Evolutionary conservation across 2,888 invertebrate species (phyloP), one percentile per base, ranked within the genome.

Genomic region (Xylota segnis): DNA sequence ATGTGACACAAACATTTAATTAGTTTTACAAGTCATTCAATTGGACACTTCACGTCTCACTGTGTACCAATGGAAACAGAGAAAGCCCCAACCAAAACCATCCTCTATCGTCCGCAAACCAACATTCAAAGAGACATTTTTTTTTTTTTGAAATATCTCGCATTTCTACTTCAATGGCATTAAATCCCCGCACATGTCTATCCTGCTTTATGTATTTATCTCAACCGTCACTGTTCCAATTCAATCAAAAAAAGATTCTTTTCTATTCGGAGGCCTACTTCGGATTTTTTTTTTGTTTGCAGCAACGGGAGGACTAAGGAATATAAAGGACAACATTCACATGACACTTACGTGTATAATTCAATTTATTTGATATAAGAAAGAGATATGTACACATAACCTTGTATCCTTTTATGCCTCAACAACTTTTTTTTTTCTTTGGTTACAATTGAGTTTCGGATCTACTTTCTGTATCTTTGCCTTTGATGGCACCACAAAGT

Each of bases 1-100:
- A 52, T 27, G 52, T 40, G 66, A 27, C 52, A 66, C 52, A 52
- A 50, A 66, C 40, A 66, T 66, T 66, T 66, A 66, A 66, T 66
- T 66, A 66, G 52, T 27, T 34, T 66, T 66, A 50, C 52, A 50
- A 52, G 52, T 34, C 40, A 40, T 27, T 52, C 52, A 52, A 52
- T 14, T 52, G 66, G 52, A 16, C 66, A 40, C 37, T 66, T 52
- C 14, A 40, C n/a, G 37, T 23, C 40, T 14, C 27, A 23, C 23
- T 2, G 23, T 29, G n/a, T 61, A 5, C 27, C 29, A 29, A 54
- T 6, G 40, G 37, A 40, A 32, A 32, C n/a, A 58, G 18, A 37
- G 2, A 37, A 37, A 23, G 10, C 1, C 9, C 14, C n/a, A 0
- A 4, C 5, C 18, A 50, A 14, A 23, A 4, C 45, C n/a, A 12